phyloP scores from a whole-genome alignment of 2,113 vertebrate genomes.

The Paracanthobrama guichenoti region DNA sequence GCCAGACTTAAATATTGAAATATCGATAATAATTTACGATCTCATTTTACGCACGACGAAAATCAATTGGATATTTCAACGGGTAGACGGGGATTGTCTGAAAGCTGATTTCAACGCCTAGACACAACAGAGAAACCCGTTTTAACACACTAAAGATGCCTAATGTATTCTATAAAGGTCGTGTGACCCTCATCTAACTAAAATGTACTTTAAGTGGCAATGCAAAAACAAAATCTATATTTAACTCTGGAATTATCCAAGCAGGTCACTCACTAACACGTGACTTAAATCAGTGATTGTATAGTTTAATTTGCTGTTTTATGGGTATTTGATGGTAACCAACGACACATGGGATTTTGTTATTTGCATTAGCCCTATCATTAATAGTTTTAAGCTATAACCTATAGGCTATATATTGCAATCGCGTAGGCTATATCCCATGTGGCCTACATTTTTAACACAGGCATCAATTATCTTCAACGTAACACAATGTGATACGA shows the following conservation, averaged over 20 bases:
- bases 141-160: slow-evolving; percentile 16
- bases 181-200: slow-evolving; percentile 25
- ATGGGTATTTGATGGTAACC: slow-evolving; percentile 12
- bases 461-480: background rate
- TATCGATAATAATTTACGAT: slow-evolving; percentile 50
- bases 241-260: slow-evolving; percentile 23
- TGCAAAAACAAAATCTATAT: slow-evolving; percentile 10
- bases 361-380: background rate
- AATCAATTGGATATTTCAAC: slow-evolving; percentile 49
- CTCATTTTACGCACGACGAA: slow-evolving; percentile 49
- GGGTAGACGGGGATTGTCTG: slow-evolving; percentile 24
- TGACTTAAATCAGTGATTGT: slow-evolving; percentile 11
- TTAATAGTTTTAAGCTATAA: background rate
- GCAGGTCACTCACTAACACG: background rate
- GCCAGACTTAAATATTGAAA: slow-evolving; percentile 34
- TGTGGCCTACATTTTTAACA: background rate
- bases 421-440: background rate
- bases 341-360: background rate
- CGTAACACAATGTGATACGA: background rate
- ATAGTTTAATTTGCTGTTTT: slow-evolving; percentile 37
- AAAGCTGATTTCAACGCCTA: slow-evolving; percentile 27
- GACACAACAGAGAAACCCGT: slow-evolving; percentile 26
- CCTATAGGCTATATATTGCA: background rate
- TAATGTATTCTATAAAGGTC: slow-evolving; percentile 33
- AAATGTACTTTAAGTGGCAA: background rate